Evolutionary conservation across 2,797 vertebrate species (phyloP), one percentile per base, ranked within the genome.

Genomic region (Lemur catta): DNA sequence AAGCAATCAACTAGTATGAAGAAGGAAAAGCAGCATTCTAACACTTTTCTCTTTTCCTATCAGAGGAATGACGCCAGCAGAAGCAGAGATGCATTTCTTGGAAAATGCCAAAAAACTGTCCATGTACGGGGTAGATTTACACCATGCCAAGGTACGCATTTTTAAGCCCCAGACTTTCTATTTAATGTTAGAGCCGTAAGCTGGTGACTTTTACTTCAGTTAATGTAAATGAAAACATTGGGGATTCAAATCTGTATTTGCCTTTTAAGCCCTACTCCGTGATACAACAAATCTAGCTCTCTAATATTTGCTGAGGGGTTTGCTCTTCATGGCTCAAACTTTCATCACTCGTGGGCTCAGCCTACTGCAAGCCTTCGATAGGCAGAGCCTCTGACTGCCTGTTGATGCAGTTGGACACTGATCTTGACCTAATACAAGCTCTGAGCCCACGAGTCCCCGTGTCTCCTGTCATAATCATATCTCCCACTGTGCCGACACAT

Each of bases 51-150:
- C 33, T 38, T 80, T 65, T 84, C 61, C 41, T 86, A 90, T 84
- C 98, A 99, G 99, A 99, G 99, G 99, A 97, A 99, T 99, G 99
- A 99, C 99, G 57, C 99, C 99, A 61, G 99, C 99, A 17, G 99
- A 99, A 92, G 99, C 99, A n/a, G 99, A 99, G 98, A 99, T 99
- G 98, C 99, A 99, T 98, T 99, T 99, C 98, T 97, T 99, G 98
- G 99, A 99, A 98, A 99, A 99, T 91, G 99, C 99, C 98, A 99
- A 99, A 99, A 99, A 99, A 95, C 98, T 99, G 0, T 99, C 99
- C 18, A 99, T 99, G 99, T 99, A 99, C 33, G 99, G 99, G 72
- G 99, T 99, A 79, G 99, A 99, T 97, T 99, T 99, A 93, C 99
- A 99, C 98, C 99, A 99, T 76, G 99, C 99, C 79, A 65, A 65